phyloP scores from a whole-genome alignment of 2,797 vertebrate species.

The Xiphorhynchus erythropygius region DNA sequence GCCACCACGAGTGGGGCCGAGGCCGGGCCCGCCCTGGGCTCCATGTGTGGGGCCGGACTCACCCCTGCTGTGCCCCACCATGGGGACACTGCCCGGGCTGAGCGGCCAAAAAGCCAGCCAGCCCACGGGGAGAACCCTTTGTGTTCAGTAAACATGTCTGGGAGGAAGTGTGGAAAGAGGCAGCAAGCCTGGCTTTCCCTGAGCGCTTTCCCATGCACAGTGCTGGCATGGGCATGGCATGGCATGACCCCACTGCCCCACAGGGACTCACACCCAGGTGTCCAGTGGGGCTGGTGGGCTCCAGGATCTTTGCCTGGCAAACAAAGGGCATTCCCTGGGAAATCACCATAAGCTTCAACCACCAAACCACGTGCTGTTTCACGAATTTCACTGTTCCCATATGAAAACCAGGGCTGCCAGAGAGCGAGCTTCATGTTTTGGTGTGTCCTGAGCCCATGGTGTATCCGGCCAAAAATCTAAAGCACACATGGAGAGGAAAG shows the following conservation, averaged over 20 bases:
- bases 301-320: background rate
- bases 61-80: no score
- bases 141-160: background rate
- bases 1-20: background rate
- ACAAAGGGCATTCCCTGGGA: background rate
- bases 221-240: rapidly evolving
- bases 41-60: no score
- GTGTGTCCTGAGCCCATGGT: background rate
- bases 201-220: background rate
- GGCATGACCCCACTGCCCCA: rapidly evolving
- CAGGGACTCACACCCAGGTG: background rate
- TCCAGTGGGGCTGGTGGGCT: rapidly evolving
- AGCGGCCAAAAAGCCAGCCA: background rate
- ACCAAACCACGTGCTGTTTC: background rate
- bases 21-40: background rate
- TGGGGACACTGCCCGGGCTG: rapidly evolving
- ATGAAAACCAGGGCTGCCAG: conserved; percentile 10
- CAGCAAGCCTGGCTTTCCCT: background rate
- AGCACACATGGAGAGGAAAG: conserved; percentile 69
- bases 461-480: conserved; percentile 67
- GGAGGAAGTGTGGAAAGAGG: background rate
- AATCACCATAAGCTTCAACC: background rate
- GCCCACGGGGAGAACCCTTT: background rate
- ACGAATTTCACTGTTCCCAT: background rate
- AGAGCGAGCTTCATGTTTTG: conserved; percentile 40